A percentile compares a stretch with the other conserved stretches of the same genome.
phyloP scores from a whole-genome alignment of 2,113 vertebrate genomes.

The Poeciliopsis prolifica region DNA sequence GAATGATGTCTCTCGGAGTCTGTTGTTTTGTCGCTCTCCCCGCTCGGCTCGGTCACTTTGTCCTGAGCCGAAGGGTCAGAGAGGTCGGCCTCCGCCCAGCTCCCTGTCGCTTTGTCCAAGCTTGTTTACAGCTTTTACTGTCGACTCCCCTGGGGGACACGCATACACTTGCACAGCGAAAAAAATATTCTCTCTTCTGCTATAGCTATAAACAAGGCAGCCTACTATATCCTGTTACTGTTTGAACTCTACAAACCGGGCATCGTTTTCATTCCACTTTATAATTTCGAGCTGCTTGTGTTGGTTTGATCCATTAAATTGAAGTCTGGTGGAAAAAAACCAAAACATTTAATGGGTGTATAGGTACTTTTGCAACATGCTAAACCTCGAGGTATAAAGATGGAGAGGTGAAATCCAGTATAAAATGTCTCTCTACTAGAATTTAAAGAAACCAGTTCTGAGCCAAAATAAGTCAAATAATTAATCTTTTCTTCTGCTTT shows the following conservation, averaged over 20 bases:
- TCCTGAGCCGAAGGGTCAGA: slow-evolving; percentile 47
- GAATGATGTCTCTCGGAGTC: slow-evolving; percentile 41
- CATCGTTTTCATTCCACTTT: too few species aligned
- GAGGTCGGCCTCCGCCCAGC: slow-evolving; percentile 49
- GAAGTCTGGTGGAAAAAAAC: too few species aligned
- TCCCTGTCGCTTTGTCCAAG: slow-evolving; percentile 36
- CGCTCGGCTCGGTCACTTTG: background rate
- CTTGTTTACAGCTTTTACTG: slow-evolving; percentile 67
- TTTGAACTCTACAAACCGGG: slow-evolving; percentile 39
- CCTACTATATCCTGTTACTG: slow-evolving; percentile 44
- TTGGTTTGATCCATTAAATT: too few species aligned
- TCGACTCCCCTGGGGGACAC: slow-evolving; percentile 42
- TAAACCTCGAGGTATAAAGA: background rate
- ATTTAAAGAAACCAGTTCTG: slow-evolving; percentile 2
- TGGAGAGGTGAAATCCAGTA: background rate
- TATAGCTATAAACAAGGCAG: slow-evolving; percentile 55
- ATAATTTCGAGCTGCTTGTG: too few species aligned
- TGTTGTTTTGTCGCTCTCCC: slow-evolving; percentile 37
- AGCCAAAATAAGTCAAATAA: background rate
- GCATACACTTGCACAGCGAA: slow-evolving; percentile 16
- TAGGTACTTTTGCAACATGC: too few species aligned
- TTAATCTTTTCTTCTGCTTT: background rate
- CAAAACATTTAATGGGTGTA: too few species aligned
- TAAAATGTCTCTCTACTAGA: background rate
- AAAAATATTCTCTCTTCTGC: background rate